Base-by-base conservation (phyloP, 2,888 invertebrate genomes). In the Ommatoiulus sabulosus region DNA sequence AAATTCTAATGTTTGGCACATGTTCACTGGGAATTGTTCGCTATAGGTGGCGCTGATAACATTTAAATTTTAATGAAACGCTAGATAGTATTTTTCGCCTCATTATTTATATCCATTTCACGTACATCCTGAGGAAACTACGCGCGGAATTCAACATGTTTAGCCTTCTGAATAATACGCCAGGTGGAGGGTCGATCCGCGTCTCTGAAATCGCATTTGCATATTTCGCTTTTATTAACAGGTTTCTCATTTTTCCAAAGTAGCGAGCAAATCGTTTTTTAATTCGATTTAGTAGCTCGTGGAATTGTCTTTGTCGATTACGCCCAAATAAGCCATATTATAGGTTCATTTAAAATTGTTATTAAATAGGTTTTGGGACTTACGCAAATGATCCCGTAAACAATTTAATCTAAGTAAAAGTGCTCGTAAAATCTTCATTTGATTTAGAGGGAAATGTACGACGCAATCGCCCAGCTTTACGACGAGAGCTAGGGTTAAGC, bases 381-480 rank as follows among this genome's bases (percentile, higher is more conserved):
- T 52, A 52, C 10, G 52, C 15, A 15, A 52, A 52, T 52, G 52
- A 15, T 52, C 52, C 52, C 52, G 52, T 52, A 52, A 52, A 52
- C 52, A 52, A 52, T 52, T 52, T 52, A 52, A 52, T 52, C 52
- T 52, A 52, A 52, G 52, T 52, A 52, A 15, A 52, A 52, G 52
- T 52, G 52, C 52, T 52, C 52, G 52, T 52, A 52, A 52, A 52
- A 52, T 52, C 52, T 52, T 52, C 52, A 52, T 52, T 52, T 52
- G 52, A 52, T 52, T 52, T 52, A 15, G 15, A 52, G 52, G 52
- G 15, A 15, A 8, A 46, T 46, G 8, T 46, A 46, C 46, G 46
- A 46, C 8, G 46, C 46, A 52, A 12, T 52, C 15, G 52, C 52
- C 15, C 52, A 3, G 52, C 15, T 52, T 52, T 52, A 52, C 15